Evolutionary conservation across 2,113 vertebrate genomes (phyloP), one percentile per base, ranked within the genome.

Genomic region (Megalops atlanticus): DNA sequence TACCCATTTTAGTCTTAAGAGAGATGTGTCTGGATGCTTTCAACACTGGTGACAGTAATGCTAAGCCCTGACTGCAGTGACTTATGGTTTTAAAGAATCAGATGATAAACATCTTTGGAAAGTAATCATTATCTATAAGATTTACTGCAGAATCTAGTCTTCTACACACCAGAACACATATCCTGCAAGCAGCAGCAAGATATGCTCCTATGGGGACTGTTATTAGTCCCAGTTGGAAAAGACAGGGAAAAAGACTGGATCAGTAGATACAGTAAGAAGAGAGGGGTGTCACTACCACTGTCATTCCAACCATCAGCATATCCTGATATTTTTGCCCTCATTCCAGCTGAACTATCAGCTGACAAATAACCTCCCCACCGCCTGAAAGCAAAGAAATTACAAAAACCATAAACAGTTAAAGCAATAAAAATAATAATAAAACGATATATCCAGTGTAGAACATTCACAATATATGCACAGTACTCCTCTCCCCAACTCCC

Each of bases 391-490:
- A 80, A 80, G 75, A 41, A 73, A 81, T 82, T 84, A 21, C 74
- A 83, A 84, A 85, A 81, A 36, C 38, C 31, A 15, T 3, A 43
- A 83, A 88, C 38, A 81, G 52, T 76, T 85, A 88, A 86, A 75
- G 78, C 81, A 90, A 92, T 82, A 85, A 78, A 85, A 87, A 89
- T 86, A 85, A 78, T 58, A 89, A 83, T 36, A 45, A 79, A 85
- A 90, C 82, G 80, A 80, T 91, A 93, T 87, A 94, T 94, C 93
- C 94, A 95, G 94, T 95, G 94, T 94, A 89, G 86, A 91, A 95
- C 93, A 93, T 95, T 94, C 90, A 94, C 90, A 90, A 89, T 58
- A 92, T 89, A 91, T 90, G 89, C 91, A 87, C 86, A 84, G 89
- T 83, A 88, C 86, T 89, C 88, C 89, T 90, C 89, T 87, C 84